phyloP scores from a whole-genome alignment of 2,888 invertebrate genomes.

The Nasonia oneida region DNA sequence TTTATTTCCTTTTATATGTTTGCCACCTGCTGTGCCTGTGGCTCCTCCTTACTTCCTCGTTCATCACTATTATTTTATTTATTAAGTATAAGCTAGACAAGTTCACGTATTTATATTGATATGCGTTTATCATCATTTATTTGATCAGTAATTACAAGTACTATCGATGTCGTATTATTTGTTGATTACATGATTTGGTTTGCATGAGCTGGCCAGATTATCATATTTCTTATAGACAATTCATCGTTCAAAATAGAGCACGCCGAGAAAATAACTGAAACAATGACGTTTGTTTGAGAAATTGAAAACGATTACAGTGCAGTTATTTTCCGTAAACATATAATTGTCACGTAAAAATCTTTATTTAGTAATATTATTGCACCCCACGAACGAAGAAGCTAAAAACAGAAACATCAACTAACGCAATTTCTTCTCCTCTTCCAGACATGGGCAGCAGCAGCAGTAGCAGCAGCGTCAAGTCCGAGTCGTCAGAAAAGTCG shows the following conservation, averaged over 20 bases:
- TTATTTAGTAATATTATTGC: background rate
- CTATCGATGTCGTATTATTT: constrained; percentile 3
- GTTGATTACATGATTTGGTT: constrained; percentile 18
- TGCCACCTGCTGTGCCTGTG: constrained; percentile 32
- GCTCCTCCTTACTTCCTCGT: background rate
- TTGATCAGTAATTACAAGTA: background rate
- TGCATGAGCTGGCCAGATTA: constrained; percentile 40
- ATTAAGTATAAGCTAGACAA: constrained; percentile 6
- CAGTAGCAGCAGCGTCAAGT: constrained; percentile 65
- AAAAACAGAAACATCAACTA: background rate
- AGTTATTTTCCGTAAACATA: background rate
- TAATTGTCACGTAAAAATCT: background rate
- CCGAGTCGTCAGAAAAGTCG: constrained; percentile 69
- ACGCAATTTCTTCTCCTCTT: constrained; percentile 57
- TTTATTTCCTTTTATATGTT: constrained; percentile 57
- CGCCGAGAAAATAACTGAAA: background rate
- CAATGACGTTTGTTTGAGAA: no score
- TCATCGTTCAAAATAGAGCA: background rate
- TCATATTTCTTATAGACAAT: background rate
- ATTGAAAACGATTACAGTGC: background rate
- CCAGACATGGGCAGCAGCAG: constrained; percentile 68
- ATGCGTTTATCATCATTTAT: constrained; percentile 2
- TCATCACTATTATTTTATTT: background rate
- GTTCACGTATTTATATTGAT: background rate
- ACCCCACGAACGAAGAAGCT: background rate